phyloP scores from a whole-genome alignment of 2,797 vertebrate species.

The Enteromius afrohamiltoni region DNA sequence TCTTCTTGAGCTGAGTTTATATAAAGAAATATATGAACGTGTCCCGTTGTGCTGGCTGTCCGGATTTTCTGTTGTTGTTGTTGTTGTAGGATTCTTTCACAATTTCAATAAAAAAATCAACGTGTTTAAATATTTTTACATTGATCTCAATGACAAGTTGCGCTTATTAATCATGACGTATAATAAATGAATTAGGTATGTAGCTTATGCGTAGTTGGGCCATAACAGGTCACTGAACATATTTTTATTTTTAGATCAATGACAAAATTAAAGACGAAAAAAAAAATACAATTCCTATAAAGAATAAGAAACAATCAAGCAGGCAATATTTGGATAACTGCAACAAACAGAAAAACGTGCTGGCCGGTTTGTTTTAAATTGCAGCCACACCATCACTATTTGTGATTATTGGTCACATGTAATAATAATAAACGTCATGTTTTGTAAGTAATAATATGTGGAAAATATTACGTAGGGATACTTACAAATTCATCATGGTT shows the following conservation, averaged over 20 bases:
- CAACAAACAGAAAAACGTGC: not conserved
- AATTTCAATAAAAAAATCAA: conserved; percentile 90
- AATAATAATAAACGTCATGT: conserved; percentile 2
- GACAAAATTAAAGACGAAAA: not conserved
- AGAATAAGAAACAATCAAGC: not conserved
- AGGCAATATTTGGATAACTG: not conserved
- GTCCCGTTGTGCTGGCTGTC: conserved; percentile 90
- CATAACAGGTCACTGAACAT: not conserved
- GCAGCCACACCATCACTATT: conserved; percentile 4
- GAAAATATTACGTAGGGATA: not conserved
- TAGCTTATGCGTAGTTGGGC: not conserved
- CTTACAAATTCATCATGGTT: not conserved
- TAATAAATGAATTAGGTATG: not conserved
- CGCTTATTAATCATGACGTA: not conserved
- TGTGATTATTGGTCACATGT: not conserved
- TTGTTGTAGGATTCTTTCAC: conserved; percentile 82
- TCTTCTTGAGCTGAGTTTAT: conserved; percentile 79
- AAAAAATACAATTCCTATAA: not conserved
- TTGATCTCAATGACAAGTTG: conserved; percentile 11
- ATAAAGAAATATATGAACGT: conserved; percentile 78
- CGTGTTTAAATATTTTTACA: conserved; percentile 73
- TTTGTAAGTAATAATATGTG: not conserved
- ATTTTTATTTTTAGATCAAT: not conserved
- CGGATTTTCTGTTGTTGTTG: conserved; percentile 78
- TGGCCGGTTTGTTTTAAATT: not conserved